Evolutionary conservation across 2,888 invertebrate species (phyloP).

Genomic region (Holacanthella duospinosa): DNA sequence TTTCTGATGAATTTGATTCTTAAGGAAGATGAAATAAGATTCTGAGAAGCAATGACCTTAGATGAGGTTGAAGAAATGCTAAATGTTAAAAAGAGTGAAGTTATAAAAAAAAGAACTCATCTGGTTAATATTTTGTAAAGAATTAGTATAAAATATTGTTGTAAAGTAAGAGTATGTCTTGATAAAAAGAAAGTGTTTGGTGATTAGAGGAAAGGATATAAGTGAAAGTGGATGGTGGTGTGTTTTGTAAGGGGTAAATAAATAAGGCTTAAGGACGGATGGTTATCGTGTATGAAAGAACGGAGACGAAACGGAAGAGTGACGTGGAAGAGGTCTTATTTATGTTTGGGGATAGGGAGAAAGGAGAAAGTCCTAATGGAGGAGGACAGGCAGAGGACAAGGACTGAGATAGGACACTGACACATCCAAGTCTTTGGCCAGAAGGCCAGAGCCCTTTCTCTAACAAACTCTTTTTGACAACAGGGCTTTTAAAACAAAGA

Average conservation of each 20-base stretch:
- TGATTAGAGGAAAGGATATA: too few species aligned
- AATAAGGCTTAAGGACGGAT: constrained; percentile 38
- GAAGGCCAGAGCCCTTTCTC: neutral
- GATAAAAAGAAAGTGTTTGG: too few species aligned
- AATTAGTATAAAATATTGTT: too few species aligned
- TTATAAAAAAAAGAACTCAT: too few species aligned
- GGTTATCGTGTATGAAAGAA: constrained; percentile 39
- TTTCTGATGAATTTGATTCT: too few species aligned
- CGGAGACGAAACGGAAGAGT: constrained; percentile 38
- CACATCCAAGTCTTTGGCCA: neutral
- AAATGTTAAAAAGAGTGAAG: too few species aligned
- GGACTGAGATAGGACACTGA: neutral
- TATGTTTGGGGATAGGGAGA: constrained; percentile 31
- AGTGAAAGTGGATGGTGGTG: neutral
- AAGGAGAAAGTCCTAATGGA: neutral
- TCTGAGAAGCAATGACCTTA: too few species aligned
- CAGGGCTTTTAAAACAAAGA: neutral
- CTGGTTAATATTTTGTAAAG: too few species aligned
- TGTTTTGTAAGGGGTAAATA: constrained; percentile 17
- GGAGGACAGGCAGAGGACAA: constrained; percentile 9
- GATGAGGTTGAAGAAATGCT: too few species aligned
- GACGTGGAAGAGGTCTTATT: constrained; percentile 38
- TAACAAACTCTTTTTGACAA: neutral
- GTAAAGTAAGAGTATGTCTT: too few species aligned
- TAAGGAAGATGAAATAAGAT: too few species aligned